phyloP scores from a whole-genome alignment of 2,113 vertebrate genomes.

The Heliornis fulica region DNA sequence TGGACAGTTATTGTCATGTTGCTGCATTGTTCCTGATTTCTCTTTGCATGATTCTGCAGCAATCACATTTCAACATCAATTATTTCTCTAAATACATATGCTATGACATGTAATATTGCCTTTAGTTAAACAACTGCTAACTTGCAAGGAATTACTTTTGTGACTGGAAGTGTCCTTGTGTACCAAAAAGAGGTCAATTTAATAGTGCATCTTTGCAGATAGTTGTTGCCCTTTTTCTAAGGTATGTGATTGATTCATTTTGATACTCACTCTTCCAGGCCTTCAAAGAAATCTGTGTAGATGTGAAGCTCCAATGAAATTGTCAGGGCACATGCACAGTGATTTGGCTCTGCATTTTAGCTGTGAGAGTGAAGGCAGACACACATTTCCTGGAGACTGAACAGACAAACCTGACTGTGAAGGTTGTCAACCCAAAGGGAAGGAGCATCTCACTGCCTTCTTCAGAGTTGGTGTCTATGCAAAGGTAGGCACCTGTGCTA shows the following conservation, averaged over 20 bases:
- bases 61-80: background rate
- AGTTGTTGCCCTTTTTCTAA: background rate
- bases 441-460: background rate
- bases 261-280: background rate
- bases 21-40: background rate
- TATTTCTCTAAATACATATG: background rate
- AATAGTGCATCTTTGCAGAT: no score
- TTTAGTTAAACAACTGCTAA: background rate
- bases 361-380: background rate
- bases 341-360: background rate
- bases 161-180: background rate
- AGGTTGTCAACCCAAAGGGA: background rate
- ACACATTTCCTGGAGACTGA: background rate
- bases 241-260: background rate
- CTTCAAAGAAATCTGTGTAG: background rate
- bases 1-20: background rate
- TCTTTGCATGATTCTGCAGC: background rate
- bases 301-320: background rate
- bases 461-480: background rate
- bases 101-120: background rate
- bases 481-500: background rate
- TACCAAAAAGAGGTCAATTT: background rate
- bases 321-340: accelerated
- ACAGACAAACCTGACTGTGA: background rate
- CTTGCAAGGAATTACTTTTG: background rate